Conservation (phyloP, 2,888 invertebrate species). For the Ypsolopha scabrella region DNA sequence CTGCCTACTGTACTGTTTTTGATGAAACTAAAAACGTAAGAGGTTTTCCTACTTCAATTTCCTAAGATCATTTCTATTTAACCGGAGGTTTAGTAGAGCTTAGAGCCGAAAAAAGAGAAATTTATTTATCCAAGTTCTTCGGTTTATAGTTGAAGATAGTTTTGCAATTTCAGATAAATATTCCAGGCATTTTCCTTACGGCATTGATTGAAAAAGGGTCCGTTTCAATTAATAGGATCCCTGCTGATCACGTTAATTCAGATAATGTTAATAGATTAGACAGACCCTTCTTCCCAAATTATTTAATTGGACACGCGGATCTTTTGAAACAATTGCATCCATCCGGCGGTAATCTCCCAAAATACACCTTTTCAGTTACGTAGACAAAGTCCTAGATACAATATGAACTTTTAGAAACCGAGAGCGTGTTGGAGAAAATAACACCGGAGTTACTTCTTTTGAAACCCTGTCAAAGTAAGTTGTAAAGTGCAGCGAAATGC, state of each 20-base stretch:
- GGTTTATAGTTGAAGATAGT: too few relatives aligned
- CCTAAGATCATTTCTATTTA: too few relatives aligned
- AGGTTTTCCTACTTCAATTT: too few relatives aligned
- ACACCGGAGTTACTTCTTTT: constrained; percentile 19
- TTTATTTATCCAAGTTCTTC: too few relatives aligned
- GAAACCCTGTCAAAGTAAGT: constrained; percentile 31
- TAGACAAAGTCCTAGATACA: constrained; percentile 22
- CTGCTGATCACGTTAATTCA: too few relatives aligned
- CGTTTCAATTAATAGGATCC: too few relatives aligned
- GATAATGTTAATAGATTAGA: too few relatives aligned
- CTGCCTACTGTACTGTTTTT: too few relatives aligned
- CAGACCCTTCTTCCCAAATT: background rate
- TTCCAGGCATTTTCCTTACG: background rate
- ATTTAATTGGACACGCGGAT: constrained; percentile 20
- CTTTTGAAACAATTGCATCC: constrained; percentile 27
- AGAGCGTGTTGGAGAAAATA: constrained; percentile 12
- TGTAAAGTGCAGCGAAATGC: constrained; percentile 33
- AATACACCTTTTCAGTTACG: constrained; percentile 20
- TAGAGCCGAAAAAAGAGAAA: too few relatives aligned
- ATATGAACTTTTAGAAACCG: constrained; percentile 12
- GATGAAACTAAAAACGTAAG: too few relatives aligned
- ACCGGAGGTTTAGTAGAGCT: too few relatives aligned
- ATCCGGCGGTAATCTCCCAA: constrained; percentile 24
- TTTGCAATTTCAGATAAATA: background rate
- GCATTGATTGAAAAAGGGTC: too few relatives aligned